Conservation (phyloP, 2,888 invertebrate genomes). For the Zootermopsis nevadensis region DNA sequence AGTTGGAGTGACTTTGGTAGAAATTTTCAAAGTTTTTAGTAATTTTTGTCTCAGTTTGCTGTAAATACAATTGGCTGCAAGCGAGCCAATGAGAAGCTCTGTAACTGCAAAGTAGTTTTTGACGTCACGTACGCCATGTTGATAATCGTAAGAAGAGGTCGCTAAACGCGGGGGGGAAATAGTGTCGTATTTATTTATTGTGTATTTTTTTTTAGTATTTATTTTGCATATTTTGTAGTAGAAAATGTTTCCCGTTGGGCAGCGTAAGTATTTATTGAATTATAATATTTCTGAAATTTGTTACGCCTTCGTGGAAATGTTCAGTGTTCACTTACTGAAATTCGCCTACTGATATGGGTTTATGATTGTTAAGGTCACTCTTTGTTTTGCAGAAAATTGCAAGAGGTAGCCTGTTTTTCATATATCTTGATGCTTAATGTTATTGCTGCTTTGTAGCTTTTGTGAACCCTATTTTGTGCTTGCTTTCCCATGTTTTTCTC, state of each 20-base stretch:
- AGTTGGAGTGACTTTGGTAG: too few species aligned
- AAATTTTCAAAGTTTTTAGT: background rate
- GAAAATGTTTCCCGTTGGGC: slow-evolving; percentile 76
- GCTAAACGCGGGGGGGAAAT: slow-evolving; percentile 46
- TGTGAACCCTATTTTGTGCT: background rate
- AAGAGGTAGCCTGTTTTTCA: background rate
- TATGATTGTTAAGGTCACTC: slow-evolving; percentile 43
- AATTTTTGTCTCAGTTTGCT: background rate
- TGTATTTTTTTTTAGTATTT: slow-evolving; percentile 48
- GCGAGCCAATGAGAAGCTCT: slow-evolving; percentile 14
- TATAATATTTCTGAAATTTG: background rate
- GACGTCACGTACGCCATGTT: slow-evolving; percentile 51
- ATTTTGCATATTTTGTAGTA: slow-evolving; percentile 44
- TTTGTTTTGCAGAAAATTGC: slow-evolving; percentile 42
- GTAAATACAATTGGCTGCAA: background rate
- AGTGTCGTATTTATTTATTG: slow-evolving; percentile 45
- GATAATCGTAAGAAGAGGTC: slow-evolving; percentile 43
- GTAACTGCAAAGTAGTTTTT: slow-evolving; percentile 43
- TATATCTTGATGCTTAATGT: background rate
- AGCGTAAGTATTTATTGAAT: slow-evolving; percentile 68
- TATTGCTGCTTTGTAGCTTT: background rate
- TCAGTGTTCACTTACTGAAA: background rate
- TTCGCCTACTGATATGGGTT: slow-evolving; percentile 6
- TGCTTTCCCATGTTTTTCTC: background rate
- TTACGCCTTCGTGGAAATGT: background rate